phyloP scores from a whole-genome alignment of 2,888 invertebrate species.

The Cephus nigrinus region DNA sequence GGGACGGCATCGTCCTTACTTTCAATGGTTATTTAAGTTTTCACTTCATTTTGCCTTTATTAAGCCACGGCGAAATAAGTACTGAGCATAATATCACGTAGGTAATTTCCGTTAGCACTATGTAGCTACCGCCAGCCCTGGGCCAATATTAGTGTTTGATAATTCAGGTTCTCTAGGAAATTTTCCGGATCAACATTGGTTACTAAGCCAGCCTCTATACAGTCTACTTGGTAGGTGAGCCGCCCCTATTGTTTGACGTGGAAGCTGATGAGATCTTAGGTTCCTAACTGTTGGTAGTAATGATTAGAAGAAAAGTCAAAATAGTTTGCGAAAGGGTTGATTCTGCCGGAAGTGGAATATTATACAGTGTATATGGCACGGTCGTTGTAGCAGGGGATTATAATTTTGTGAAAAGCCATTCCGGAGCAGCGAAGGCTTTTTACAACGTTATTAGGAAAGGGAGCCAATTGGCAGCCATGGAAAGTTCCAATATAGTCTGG shows the following conservation, averaged over 20 bases:
- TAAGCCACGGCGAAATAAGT: not conserved
- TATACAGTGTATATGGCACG: not conserved
- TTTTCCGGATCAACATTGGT: not conserved
- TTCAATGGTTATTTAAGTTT: not conserved
- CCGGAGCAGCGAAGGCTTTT: conserved; percentile 32
- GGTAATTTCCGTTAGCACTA: not conserved
- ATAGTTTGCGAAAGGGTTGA: not conserved
- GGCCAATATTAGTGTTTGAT: not conserved
- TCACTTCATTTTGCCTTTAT: not conserved
- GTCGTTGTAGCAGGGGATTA: conserved; percentile 20
- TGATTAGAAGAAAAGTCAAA: not conserved
- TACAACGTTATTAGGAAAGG: conserved; percentile 32
- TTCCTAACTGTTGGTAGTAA: not conserved
- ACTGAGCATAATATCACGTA: not conserved
- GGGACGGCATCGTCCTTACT: not conserved
- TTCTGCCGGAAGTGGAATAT: not conserved
- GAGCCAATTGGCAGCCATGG: conserved; percentile 8
- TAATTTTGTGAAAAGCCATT: conserved; percentile 36
- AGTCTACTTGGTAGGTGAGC: not conserved
- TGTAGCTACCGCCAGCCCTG: not conserved
- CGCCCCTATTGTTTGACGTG: not conserved
- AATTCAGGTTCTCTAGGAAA: not conserved
- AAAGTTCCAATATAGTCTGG: not conserved
- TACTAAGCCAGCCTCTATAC: not conserved
- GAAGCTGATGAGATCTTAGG: not conserved